A percentile compares a stretch with the other conserved stretches of the same genome.
Conservation (phyloP, 53 echinoderm and acorn worm genomes). For the Echinarachnius parma region DNA sequence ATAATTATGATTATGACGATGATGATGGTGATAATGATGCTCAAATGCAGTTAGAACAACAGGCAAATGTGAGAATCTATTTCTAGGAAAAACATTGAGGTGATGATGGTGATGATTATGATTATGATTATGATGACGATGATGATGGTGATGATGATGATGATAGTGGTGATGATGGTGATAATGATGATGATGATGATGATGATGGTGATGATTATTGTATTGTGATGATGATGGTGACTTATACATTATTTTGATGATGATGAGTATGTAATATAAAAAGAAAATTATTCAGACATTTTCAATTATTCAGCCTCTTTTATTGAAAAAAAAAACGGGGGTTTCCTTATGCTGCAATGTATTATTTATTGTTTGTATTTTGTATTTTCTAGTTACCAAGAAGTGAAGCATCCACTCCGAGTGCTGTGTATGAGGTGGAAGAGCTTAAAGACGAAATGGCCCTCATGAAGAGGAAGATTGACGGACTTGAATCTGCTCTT, state of each 20-base stretch:
- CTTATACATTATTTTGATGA: not conserved
- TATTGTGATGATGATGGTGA: not conserved
- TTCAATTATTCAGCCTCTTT: too few species aligned
- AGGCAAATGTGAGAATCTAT: too few species aligned
- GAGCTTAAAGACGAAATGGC: slow-evolving; percentile 76
- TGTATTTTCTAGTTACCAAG: slow-evolving; percentile 53
- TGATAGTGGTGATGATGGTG: not conserved
- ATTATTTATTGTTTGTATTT: too few species aligned
- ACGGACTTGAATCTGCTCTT: slow-evolving; percentile 79
- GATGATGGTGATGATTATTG: not conserved
- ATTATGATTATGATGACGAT: too few species aligned
- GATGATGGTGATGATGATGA: not conserved
- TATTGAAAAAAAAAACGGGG: too few species aligned
- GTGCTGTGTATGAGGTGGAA: slow-evolving; percentile 90
- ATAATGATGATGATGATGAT: not conserved
- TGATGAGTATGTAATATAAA: not conserved
- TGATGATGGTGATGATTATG: too few species aligned
- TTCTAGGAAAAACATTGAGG: too few species aligned
- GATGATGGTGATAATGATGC: too few species aligned
- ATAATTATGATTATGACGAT: too few species aligned
- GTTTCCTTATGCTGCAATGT: too few species aligned
- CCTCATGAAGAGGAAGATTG: slow-evolving; percentile 71
- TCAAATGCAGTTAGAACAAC: too few species aligned
- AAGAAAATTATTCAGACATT: too few species aligned
- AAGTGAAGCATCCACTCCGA: slow-evolving; percentile 81